Base-by-base conservation (phyloP, 2,797 vertebrate genomes). In the Phaenicophaeus curvirostris region DNA sequence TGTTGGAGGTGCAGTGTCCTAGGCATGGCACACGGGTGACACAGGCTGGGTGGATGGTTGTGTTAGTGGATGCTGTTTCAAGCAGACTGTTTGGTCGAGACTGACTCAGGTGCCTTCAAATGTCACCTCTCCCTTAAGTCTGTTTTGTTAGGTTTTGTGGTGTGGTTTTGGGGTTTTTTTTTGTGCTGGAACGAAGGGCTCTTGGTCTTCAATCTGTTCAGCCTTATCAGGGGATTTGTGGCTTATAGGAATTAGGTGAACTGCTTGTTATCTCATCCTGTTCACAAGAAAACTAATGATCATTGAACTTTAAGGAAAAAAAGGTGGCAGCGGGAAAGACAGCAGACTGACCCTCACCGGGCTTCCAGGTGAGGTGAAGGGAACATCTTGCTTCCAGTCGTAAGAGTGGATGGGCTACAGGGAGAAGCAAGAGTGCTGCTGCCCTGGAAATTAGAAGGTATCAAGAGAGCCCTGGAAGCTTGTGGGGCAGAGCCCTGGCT, bases 201-300 rank as follows among this genome's bases (percentile, higher is more conserved):
- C 12, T 59, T 65, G 18, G 3, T 81, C 41, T 85, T 93, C 6
- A 73, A 55, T n/a, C 33, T 30, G 7, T 41, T 85, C 50, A 74
- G n/a, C n/a, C 1, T 0, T 24, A 23, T 16, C 15, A 42, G 27
- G 12, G 5, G 1, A 4, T 54, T 74, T 7, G 16, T 87, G n/a
- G 19, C 35, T 84, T 0, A 0, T 23, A 57, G 33, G n/a, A 73
- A 23, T 66, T 54, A 13, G 6, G 13, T 41, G 21, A 61, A 31
- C 33, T 55, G 13, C 16, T 73, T 50, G 8, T 42, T 15, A 15
- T 42, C n/a, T 87, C 2, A 0, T 51, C 10, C 19, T 53, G 2
- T 69, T 78, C 4, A 54, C 33, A 27, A 15, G 58, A 59, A 59
- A 58, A 85, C 0, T 27, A 11, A 11, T 3, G 3, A 37, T 51